Conservation (phyloP, 2,888 invertebrate species). For the Philonicus albiceps region DNA sequence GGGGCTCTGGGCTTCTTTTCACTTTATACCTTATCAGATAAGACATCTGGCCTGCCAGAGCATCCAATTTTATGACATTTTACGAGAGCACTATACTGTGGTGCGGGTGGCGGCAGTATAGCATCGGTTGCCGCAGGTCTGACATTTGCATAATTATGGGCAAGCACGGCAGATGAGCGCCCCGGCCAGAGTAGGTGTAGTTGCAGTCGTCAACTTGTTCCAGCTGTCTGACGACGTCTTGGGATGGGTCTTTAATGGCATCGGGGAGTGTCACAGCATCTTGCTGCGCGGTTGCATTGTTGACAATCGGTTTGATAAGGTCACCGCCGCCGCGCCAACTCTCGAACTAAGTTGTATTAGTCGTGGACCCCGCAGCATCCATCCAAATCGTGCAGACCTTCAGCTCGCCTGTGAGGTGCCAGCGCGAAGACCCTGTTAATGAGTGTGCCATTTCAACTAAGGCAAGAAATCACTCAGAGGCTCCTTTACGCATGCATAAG, state of each 20-base stretch:
- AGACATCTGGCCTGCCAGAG: conserved; percentile 9
- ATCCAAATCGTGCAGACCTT: conserved; percentile 5
- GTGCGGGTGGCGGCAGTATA: background rate
- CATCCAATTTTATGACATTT: conserved; percentile 40
- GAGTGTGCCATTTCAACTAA: conserved; percentile 20
- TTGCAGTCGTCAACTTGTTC: conserved; percentile 18
- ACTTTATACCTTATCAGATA: conserved; percentile 15
- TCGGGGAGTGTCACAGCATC: conserved; percentile 27
- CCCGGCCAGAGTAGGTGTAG: conserved; percentile 10
- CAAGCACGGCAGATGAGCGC: conserved; percentile 22
- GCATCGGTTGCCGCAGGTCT: background rate
- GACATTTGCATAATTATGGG: conserved; percentile 39
- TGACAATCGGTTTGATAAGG: conserved; percentile 35
- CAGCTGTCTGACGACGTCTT: conserved; percentile 18
- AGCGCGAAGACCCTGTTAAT: conserved; percentile 13
- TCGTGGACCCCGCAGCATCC: background rate
- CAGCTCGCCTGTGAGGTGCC: background rate
- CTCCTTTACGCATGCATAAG: conserved; percentile 27
- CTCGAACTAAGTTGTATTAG: background rate
- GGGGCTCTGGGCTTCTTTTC: background rate
- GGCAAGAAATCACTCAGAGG: conserved; percentile 5
- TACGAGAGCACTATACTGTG: background rate
- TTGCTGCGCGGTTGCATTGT: conserved; percentile 32
- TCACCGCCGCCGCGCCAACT: background rate
- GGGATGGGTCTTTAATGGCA: conserved; percentile 17